phyloP scores from a whole-genome alignment of 2,113 vertebrate species.

The Xiphophorus maculatus region DNA sequence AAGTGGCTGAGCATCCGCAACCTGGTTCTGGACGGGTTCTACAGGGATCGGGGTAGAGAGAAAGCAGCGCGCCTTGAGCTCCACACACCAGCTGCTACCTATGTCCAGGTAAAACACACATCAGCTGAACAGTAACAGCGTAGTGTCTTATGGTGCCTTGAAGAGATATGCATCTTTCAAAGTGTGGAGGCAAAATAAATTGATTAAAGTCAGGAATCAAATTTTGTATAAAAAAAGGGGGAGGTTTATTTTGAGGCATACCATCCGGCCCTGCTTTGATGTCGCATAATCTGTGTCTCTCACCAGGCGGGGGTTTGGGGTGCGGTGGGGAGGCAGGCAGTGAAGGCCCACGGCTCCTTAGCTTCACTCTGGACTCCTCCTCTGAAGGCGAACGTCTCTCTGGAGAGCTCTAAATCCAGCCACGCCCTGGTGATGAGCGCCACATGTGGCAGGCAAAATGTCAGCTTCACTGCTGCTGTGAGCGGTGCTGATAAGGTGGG shows the following conservation, averaged over 20 bases:
- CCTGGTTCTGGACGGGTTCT: constrained; percentile 80
- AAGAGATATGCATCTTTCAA: too few species aligned
- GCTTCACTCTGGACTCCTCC: constrained; percentile 81
- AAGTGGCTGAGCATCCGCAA: constrained; percentile 82
- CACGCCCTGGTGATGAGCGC: constrained; percentile 80
- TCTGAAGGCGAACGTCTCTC: constrained; percentile 77
- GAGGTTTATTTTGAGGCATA: too few species aligned
- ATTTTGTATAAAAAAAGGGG: too few species aligned
- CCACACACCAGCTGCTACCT: constrained; percentile 79
- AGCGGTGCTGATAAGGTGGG: constrained; percentile 76
- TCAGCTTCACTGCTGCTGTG: constrained; percentile 81
- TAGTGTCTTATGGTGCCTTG: too few species aligned
- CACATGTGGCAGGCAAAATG: constrained; percentile 75
- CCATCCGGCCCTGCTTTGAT: too few species aligned
- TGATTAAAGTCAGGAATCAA: too few species aligned
- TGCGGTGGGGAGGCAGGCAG: constrained; percentile 68
- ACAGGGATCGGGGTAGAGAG: constrained; percentile 73
- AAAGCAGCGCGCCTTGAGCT: constrained; percentile 82
- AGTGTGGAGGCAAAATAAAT: too few species aligned
- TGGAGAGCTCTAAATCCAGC: constrained; percentile 73
- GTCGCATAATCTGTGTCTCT: too few species aligned
- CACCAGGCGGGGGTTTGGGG: constrained; percentile 78
- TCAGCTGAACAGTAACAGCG: not conserved
- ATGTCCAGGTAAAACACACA: constrained; percentile 77
- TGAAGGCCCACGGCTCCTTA: constrained; percentile 80